These are phyloP conservation scores for Globodera rostochiensis DNA, from an alignment of 1,140 invertebrate genomes.

Conservation along the genomic window DNA sequence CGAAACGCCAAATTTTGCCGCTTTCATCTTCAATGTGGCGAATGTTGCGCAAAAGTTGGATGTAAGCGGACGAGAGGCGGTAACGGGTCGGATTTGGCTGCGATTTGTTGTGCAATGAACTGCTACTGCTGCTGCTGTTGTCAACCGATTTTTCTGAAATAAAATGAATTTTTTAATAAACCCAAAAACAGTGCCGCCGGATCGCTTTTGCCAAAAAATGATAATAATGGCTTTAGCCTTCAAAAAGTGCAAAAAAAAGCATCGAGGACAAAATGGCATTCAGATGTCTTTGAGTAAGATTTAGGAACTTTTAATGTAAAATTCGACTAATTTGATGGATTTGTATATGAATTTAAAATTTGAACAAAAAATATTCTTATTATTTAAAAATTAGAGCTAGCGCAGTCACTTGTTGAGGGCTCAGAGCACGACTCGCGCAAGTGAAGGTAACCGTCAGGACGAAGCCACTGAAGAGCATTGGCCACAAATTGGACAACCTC, in stretches of 20 bases:
- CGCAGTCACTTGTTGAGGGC: slow-evolving; percentile 69
- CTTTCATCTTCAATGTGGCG: slow-evolving; percentile 43
- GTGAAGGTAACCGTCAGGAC: slow-evolving; percentile 69
- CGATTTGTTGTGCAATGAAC: slow-evolving; percentile 57
- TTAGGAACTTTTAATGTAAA: too few relatives aligned
- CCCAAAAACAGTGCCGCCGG: too few relatives aligned
- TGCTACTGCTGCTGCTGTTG: not conserved
- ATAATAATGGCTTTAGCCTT: too few relatives aligned
- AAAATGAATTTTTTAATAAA: not conserved
- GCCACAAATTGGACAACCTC: slow-evolving; percentile 69
- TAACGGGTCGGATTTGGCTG: slow-evolving; percentile 70
- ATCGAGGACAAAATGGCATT: too few relatives aligned
- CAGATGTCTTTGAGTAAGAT: too few relatives aligned
- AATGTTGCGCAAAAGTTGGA: slow-evolving; percentile 58
- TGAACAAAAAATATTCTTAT: too few relatives aligned
- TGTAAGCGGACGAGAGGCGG: slow-evolving; percentile 69
- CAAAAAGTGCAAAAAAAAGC: too few relatives aligned
- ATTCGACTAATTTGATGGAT: too few relatives aligned
- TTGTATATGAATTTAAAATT: too few relatives aligned
- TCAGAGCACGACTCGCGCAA: slow-evolving; percentile 69
- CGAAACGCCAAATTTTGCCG: slow-evolving; percentile 56
- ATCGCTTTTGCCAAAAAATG: too few relatives aligned
- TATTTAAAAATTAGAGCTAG: not conserved
- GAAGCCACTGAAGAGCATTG: slow-evolving; percentile 70
- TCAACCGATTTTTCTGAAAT: slow-evolving; percentile 1